These are phyloP conservation scores for Branchellion lobata DNA, from an alignment of 2,888 invertebrate genomes.

Conservation along the genomic window DNA sequence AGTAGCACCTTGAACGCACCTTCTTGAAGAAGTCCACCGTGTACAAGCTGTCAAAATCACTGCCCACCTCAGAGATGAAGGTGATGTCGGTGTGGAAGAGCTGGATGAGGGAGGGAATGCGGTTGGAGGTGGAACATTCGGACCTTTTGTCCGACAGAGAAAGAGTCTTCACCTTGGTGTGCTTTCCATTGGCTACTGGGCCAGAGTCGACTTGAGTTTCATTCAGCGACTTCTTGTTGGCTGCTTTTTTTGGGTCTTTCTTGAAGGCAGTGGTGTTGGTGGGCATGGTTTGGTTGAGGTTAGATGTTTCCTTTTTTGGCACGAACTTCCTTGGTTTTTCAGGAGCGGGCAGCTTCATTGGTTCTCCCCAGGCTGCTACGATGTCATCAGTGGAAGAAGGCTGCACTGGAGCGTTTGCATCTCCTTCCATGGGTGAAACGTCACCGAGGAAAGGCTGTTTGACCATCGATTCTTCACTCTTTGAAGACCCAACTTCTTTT, in stretches of 20 bases:
- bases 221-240: not conserved
- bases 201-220: not conserved
- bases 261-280: not conserved
- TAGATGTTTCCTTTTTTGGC: conserved; percentile 7
- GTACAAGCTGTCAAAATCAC: conserved; percentile 3
- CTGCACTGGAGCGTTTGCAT: conserved; percentile 11
- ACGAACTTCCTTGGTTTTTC: conserved; percentile 24
- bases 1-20: conserved; percentile 18
- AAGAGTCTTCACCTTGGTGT: not conserved
- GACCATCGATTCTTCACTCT: not conserved
- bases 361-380: conserved; percentile 39
- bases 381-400: conserved; percentile 28
- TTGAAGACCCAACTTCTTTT: not conserved
- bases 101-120: not conserved
- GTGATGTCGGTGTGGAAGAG: conserved; percentile 37
- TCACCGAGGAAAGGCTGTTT: not conserved
- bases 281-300: not conserved
- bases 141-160: not conserved
- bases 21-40: conserved; percentile 39
- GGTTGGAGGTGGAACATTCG: not conserved
- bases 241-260: not conserved
- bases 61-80: conserved; percentile 26
- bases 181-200: not conserved
- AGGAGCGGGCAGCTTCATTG: conserved; percentile 40
- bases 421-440: conserved; percentile 7